Evolutionary conservation across 1,140 invertebrate genomes (phyloP).

Genomic region (Bombus vancouverensis): DNA sequence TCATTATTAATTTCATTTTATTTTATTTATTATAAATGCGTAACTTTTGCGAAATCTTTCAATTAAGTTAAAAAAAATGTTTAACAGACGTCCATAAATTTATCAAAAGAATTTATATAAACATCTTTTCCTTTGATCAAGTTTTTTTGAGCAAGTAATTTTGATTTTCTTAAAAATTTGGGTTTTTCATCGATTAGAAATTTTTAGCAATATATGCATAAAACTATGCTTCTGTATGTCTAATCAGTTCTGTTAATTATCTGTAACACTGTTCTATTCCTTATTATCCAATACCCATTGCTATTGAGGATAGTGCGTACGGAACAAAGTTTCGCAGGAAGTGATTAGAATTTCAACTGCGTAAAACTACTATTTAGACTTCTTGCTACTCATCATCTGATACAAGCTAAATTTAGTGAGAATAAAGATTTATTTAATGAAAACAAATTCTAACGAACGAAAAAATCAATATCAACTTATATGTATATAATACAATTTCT

Average conservation of each 20-base stretch:
- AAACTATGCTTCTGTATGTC: background rate
- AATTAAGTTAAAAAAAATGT: background rate
- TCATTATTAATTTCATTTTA: no score
- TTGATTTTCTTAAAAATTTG: background rate
- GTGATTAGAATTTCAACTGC: conserved; percentile 58
- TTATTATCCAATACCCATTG: background rate
- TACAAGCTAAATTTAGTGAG: background rate
- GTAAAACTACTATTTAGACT: conserved; percentile 28
- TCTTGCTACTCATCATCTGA: background rate
- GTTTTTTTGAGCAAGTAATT: no score
- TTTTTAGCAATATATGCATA: background rate
- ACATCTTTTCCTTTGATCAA: background rate
- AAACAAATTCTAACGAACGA: background rate
- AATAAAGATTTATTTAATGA: background rate
- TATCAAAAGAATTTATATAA: background rate
- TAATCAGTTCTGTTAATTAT: background rate
- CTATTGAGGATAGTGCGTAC: conserved; percentile 2
- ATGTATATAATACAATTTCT: background rate
- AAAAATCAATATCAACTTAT: background rate
- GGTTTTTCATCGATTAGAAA: background rate
- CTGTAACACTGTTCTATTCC: background rate
- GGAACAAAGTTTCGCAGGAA: conserved; percentile 46
- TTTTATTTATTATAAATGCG: no score
- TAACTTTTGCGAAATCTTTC: background rate
- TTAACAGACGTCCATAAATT: background rate